Percentiles rank a stretch among this genome's conserved stretches.
Evolutionary conservation across 2,797 vertebrate species (phyloP).

Genomic region (Holocentrus rufus): DNA sequence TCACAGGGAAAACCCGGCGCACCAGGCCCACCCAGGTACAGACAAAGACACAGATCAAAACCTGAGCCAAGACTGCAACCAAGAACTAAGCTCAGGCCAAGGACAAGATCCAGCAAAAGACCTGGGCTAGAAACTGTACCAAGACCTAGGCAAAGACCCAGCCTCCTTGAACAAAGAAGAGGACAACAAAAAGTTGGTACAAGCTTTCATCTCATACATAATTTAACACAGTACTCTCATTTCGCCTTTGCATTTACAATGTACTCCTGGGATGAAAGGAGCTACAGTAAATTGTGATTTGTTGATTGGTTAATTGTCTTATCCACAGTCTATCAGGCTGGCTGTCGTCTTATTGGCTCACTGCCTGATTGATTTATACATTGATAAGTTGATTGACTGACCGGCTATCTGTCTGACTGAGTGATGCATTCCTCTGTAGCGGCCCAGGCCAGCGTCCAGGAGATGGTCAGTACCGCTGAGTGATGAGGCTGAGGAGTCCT

Average conservation of each 20-base stretch:
- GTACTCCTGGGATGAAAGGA: too few species aligned
- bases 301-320: neutral
- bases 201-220: slow-evolving; percentile 34
- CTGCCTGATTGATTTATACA: neutral
- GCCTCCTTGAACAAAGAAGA: slow-evolving; percentile 19
- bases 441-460: slow-evolving; percentile 8
- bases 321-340: too few species aligned
- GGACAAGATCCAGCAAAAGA: slow-evolving; percentile 18
- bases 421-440: slow-evolving; percentile 37
- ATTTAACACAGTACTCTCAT: neutral
- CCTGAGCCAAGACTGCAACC: slow-evolving; percentile 5
- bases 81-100: slow-evolving; percentile 2
- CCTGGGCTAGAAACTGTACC: neutral
- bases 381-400: neutral
- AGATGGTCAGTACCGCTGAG: slow-evolving; percentile 33
- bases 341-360: neutral
- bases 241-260: neutral
- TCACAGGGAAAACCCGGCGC: slow-evolving; percentile 78
- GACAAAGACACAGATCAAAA: slow-evolving; percentile 28
- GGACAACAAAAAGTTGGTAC: slow-evolving; percentile 73
- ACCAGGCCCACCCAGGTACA: slow-evolving; percentile 43
- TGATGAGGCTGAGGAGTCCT: slow-evolving; percentile 53
- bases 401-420: slow-evolving; percentile 8
- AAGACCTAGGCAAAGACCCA: neutral
- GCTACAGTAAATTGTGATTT: neutral